These are phyloP conservation scores for Rhagophthalmus giganteus DNA, from an alignment of 2,888 invertebrate genomes.

Conservation along the genomic window DNA sequence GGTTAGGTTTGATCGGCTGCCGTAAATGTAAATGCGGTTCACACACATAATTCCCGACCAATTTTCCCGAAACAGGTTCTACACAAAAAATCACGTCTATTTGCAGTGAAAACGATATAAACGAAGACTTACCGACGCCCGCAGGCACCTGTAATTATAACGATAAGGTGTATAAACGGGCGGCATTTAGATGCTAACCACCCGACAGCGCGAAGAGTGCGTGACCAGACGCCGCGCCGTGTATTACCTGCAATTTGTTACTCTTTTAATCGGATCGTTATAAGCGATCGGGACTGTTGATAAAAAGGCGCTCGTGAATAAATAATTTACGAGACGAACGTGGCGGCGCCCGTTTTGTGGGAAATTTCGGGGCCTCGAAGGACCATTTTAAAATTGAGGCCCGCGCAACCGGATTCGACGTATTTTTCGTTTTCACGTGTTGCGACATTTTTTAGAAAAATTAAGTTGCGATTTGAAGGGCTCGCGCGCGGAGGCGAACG, in stretches of 20 bases:
- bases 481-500: no score
- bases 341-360: no score
- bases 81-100: neutral
- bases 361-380: no score
- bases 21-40: neutral
- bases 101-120: conserved; percentile 2
- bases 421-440: no score
- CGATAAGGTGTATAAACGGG: conserved; percentile 20
- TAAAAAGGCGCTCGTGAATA: conserved; percentile 15
- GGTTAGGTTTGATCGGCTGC: neutral
- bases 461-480: no score
- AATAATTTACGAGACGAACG: conserved; percentile 18
- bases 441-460: no score
- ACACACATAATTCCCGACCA: neutral
- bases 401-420: no score
- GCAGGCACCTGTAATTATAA: conserved; percentile 18
- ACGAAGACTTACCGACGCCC: conserved; percentile 1
- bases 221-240: conserved; percentile 27
- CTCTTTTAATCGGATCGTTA: conserved; percentile 26
- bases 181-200: conserved; percentile 23
- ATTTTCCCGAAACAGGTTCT: neutral
- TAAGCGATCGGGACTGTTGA: conserved; percentile 18
- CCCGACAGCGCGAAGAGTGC: conserved; percentile 25
- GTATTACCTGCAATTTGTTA: conserved; percentile 27
- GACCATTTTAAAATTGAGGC: no score